A percentile compares a stretch with the other conserved stretches of the same genome.
phyloP scores from a whole-genome alignment of 2,888 invertebrate genomes.

The Cryptocheilus praepositus region DNA sequence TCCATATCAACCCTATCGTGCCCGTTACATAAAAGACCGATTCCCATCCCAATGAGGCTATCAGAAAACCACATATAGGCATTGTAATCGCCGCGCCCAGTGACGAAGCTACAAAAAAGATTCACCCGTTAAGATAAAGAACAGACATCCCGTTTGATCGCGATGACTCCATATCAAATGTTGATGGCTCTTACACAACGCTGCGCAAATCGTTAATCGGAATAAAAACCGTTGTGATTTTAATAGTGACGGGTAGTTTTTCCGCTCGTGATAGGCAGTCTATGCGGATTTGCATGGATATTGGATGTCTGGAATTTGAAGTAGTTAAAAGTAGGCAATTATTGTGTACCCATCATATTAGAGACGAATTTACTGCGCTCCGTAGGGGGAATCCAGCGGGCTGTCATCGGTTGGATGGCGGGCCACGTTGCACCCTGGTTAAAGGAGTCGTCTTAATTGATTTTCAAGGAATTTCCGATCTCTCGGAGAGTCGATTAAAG shows the following conservation, averaged over 20 bases:
- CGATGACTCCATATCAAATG: no score
- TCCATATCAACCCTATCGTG: slow-evolving; percentile 87
- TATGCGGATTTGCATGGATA: no score
- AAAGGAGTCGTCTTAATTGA: no score
- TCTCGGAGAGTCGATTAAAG: background rate
- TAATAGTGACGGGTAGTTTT: no score
- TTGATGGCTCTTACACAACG: no score
- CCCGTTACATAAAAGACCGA: slow-evolving; percentile 92
- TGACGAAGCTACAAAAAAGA: background rate
- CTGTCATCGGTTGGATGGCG: slow-evolving; percentile 93
- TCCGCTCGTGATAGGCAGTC: no score
- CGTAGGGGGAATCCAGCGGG: slow-evolving; percentile 95
- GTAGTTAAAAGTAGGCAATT: slow-evolving; percentile 1
- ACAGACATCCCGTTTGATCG: no score
- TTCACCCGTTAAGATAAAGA: no score
- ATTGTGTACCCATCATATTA: slow-evolving; percentile 87
- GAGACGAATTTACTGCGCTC: slow-evolving; percentile 95
- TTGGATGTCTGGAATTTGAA: slow-evolving; percentile 3
- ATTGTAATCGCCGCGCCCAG: slow-evolving; percentile 89
- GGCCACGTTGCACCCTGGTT: slow-evolving; percentile 91
- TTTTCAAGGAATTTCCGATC: no score
- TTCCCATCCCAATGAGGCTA: slow-evolving; percentile 89
- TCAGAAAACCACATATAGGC: slow-evolving; percentile 90
- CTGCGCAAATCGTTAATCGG: no score
- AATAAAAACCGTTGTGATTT: background rate